Evolutionary conservation across 2,888 invertebrate species (phyloP).

Genomic region (Xiphydria camelus): DNA sequence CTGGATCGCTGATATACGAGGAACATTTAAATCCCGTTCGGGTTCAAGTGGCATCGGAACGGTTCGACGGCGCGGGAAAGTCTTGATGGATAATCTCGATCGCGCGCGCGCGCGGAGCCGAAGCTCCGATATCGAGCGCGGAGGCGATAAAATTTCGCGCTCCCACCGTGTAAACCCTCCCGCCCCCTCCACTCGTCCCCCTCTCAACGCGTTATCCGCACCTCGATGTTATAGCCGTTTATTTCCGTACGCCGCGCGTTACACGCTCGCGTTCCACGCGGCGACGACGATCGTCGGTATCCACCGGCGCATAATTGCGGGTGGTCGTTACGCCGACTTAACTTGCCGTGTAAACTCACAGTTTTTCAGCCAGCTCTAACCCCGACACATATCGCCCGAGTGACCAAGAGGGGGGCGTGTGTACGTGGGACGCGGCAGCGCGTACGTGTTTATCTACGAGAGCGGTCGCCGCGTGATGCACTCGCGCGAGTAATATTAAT

Average conservation of each 20-base stretch:
- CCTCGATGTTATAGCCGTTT: too few relatives aligned
- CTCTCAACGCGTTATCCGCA: background rate
- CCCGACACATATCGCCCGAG: too few relatives aligned
- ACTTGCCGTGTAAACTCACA: conserved; percentile 47
- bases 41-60: conserved; percentile 13
- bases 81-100: conserved; percentile 17
- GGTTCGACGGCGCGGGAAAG: conserved; percentile 7
- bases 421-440: too few relatives aligned
- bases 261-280: background rate
- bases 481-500: too few relatives aligned
- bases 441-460: too few relatives aligned
- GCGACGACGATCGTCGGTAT: background rate
- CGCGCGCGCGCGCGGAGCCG: conserved; percentile 6
- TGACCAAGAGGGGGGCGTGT: too few relatives aligned
- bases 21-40: conserved; percentile 17
- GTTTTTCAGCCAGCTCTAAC: conserved; percentile 40
- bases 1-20: conserved; percentile 19
- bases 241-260: background rate
- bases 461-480: too few relatives aligned
- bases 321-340: conserved; percentile 44
- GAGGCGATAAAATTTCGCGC: conserved; percentile 16
- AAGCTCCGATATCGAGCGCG: conserved; percentile 10
- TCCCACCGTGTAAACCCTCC: background rate
- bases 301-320: conserved; percentile 39
- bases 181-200: background rate